A percentile compares a stretch with the other conserved stretches of the same genome.
These are phyloP conservation scores for Rhipidura dahli DNA, from an alignment of 2,113 vertebrate genomes.

Conservation along the genomic window DNA sequence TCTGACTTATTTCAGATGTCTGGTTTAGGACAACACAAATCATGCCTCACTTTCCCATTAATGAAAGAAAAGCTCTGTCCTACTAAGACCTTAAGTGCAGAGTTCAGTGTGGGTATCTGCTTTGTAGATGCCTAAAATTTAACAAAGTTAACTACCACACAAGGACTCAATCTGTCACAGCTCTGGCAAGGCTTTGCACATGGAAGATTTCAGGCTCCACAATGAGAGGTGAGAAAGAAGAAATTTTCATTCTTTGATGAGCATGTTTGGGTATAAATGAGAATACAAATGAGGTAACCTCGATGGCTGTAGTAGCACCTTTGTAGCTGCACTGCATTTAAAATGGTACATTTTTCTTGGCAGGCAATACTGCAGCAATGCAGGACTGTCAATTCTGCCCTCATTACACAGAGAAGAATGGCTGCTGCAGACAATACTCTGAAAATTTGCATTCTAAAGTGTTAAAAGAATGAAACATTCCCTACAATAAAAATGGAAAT, in stretches of 20 bases:
- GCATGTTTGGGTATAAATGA: not conserved
- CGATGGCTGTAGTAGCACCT: not conserved
- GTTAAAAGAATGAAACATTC: not conserved
- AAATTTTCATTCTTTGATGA: not conserved
- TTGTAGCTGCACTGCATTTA: not conserved
- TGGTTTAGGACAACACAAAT: not conserved
- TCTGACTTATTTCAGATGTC: not conserved
- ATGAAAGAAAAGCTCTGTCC: not conserved
- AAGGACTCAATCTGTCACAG: not conserved
- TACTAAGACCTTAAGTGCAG: not conserved
- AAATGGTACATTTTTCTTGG: not conserved
- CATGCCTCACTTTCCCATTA: not conserved
- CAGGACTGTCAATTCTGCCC: not conserved
- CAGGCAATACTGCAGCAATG: not conserved
- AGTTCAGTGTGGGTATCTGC: not conserved
- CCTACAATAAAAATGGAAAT: slow-evolving; percentile 1
- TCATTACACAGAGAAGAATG: not conserved
- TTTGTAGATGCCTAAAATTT: not conserved
- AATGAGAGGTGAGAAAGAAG: not conserved
- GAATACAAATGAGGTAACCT: not conserved
- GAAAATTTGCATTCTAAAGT: not conserved
- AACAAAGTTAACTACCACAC: not conserved
- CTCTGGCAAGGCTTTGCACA: not conserved
- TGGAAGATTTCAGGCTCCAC: not conserved
- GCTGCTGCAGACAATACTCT: not conserved